Conservation (phyloP, 2,888 invertebrate genomes). For the Pseudoips prasinana region DNA sequence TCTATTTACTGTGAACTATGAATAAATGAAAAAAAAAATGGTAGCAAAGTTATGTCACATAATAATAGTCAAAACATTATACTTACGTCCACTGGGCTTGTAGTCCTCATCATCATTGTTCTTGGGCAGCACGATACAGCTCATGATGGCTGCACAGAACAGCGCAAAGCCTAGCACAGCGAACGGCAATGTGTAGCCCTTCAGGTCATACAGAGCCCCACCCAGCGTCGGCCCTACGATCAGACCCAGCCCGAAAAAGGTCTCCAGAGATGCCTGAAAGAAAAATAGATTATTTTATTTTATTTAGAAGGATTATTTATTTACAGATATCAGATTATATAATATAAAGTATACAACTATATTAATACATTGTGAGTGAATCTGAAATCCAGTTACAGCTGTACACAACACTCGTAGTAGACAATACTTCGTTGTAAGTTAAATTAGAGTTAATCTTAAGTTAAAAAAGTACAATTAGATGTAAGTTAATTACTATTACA, state of each 20-base stretch:
- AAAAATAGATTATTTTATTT: not conserved
- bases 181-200: conserved; percentile 91
- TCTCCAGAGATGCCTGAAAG: conserved; percentile 88
- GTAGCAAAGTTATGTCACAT: no score
- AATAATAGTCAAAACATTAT: no score
- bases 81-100: conserved; percentile 84
- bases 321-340: no score
- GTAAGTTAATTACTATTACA: no score
- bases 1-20: no score
- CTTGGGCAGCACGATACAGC: conserved; percentile 87
- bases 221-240: conserved; percentile 96
- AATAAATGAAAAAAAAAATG: no score
- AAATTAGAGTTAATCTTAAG: no score
- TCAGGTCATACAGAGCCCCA: conserved; percentile 89
- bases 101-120: conserved; percentile 80
- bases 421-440: no score
- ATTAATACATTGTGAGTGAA: no score
- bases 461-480: no score
- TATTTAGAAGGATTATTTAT: not conserved
- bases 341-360: no score
- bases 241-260: conserved; percentile 92
- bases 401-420: not conserved
- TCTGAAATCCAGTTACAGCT: no score
- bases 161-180: conserved; percentile 89
- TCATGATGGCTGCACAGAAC: conserved; percentile 88